Evolutionary conservation across 2,113 vertebrate species (phyloP).

Genomic region (Podarcis muralis): DNA sequence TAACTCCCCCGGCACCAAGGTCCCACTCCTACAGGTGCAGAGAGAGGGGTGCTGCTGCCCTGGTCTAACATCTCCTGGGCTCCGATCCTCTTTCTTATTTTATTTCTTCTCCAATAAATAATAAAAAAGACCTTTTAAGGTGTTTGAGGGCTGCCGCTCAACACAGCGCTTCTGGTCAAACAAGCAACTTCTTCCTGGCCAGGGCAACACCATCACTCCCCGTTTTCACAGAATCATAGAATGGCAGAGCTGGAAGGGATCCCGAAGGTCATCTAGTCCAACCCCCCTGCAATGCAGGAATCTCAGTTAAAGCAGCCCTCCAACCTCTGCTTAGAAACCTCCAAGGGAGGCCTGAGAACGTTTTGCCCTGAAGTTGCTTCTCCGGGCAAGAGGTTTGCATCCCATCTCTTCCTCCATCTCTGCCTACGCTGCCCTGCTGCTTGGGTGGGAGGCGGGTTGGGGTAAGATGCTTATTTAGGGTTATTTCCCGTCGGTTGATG

Average conservation of each 20-base stretch:
- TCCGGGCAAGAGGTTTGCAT: no score
- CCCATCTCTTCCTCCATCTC: no score
- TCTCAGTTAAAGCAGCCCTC: no score
- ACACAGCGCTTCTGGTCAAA: background rate
- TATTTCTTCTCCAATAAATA: no score
- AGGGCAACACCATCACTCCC: background rate
- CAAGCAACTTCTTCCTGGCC: background rate
- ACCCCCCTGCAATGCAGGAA: no score
- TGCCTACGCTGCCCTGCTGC: background rate
- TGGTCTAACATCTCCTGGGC: no score
- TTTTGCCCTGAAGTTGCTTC: background rate
- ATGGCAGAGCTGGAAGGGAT: no score
- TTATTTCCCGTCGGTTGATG: background rate
- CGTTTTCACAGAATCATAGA: background rate
- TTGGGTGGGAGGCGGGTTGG: background rate
- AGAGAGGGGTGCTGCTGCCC: no score
- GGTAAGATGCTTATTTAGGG: background rate
- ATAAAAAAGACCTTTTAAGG: no score
- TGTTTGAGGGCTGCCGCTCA: background rate
- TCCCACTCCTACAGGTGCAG: background rate
- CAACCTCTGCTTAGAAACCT: no score
- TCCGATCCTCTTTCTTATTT: no score
- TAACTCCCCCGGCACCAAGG: background rate
- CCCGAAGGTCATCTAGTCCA: no score
- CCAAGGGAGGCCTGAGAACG: background rate